Percentiles rank a stretch among this genome's conserved stretches.
Evolutionary conservation across 2,113 vertebrate genomes (phyloP).

Genomic region (Hirundichthys speculiger): DNA sequence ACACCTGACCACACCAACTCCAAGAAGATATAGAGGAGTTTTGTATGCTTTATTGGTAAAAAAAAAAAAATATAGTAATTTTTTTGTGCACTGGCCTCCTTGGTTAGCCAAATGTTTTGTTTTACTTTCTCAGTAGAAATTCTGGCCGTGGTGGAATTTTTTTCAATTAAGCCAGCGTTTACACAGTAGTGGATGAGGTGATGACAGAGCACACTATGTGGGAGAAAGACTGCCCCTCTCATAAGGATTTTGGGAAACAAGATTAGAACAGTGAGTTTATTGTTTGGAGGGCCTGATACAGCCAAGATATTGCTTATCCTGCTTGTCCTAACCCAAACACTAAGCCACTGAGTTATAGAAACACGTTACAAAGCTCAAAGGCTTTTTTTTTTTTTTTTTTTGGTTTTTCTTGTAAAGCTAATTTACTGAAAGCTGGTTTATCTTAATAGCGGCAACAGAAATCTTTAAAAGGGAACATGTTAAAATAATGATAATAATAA

Average conservation of each 20-base stretch:
- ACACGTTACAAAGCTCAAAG: neutral
- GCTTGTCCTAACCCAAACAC: slow-evolving; percentile 31
- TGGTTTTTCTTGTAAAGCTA: too few relatives aligned
- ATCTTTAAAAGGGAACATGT: neutral
- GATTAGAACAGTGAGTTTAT: slow-evolving; percentile 66
- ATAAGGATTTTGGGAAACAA: slow-evolving; percentile 45
- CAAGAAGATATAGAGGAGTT: slow-evolving; percentile 1
- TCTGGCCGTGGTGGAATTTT: slow-evolving; percentile 31
- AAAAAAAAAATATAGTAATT: slow-evolving; percentile 7
- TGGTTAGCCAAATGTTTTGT: slow-evolving; percentile 33
- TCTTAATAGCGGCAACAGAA: slow-evolving; percentile 30
- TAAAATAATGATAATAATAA: too few relatives aligned
- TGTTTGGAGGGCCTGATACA: slow-evolving; percentile 54
- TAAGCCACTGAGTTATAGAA: slow-evolving; percentile 19
- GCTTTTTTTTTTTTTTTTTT: too few relatives aligned
- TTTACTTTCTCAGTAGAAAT: slow-evolving; percentile 27
- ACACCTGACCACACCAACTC: slow-evolving; percentile 21
- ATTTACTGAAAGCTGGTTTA: neutral
- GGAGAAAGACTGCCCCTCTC: slow-evolving; percentile 40
- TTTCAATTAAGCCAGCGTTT: slow-evolving; percentile 52
- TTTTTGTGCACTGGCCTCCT: slow-evolving; percentile 26
- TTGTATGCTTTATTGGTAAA: slow-evolving; percentile 25
- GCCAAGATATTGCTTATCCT: slow-evolving; percentile 50
- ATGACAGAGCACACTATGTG: slow-evolving; percentile 61
- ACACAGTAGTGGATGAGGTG: slow-evolving; percentile 49